A percentile compares a stretch with the other conserved stretches of the same genome.
Conservation (phyloP, 2,797 vertebrate species). For the Sebastes iracundus region DNA sequence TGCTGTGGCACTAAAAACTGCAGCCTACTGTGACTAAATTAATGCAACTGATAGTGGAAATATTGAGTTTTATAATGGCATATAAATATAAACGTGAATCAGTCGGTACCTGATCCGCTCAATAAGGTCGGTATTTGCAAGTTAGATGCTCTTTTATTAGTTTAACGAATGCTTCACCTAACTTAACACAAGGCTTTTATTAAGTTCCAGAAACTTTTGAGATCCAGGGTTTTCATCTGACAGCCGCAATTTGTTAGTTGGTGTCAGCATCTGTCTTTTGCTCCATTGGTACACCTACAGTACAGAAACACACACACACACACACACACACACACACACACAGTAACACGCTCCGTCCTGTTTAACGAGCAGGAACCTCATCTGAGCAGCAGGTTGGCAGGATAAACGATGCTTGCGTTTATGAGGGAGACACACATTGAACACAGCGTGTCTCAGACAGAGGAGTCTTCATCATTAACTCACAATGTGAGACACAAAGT, state of each 20-base stretch:
- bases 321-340: neutral
- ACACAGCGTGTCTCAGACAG: neutral
- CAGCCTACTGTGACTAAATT: neutral
- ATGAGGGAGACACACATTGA: constrained; percentile 20
- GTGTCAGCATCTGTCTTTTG: constrained; percentile 24
- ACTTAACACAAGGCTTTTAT: neutral
- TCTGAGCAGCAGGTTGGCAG: constrained; percentile 18
- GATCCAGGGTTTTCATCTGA: neutral
- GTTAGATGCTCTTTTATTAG: neutral
- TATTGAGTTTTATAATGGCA: neutral
- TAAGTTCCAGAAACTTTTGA: neutral
- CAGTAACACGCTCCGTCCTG: neutral
- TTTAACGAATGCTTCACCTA: neutral
- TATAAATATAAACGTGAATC: neutral
- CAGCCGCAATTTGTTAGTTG: constrained; percentile 2
- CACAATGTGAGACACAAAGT: constrained; percentile 18
- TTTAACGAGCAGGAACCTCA: constrained; percentile 55
- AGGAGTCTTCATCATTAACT: constrained; percentile 39
- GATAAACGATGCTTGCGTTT: constrained; percentile 37
- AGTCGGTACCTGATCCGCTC: neutral
- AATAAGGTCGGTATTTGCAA: neutral
- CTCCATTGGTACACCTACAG: neutral
- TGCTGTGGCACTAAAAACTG: neutral
- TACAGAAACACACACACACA: neutral
- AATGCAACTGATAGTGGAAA: neutral